These are phyloP conservation scores for Elegia similella DNA, from an alignment of 2,888 invertebrate species.

Conservation along the genomic window DNA sequence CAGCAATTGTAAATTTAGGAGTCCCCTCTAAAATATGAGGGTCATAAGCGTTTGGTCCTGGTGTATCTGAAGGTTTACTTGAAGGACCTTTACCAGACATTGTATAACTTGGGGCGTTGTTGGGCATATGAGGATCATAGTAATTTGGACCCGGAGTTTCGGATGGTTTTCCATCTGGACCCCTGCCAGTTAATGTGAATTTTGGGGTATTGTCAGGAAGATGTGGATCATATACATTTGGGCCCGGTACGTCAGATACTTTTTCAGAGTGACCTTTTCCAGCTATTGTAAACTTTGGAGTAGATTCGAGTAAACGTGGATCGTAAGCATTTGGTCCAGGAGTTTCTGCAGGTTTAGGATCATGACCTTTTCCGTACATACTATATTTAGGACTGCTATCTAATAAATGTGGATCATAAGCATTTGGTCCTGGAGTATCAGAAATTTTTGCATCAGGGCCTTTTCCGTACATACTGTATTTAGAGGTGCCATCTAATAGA, in stretches of 20 bases:
- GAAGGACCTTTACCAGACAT: conserved; percentile 82
- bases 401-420: conserved; percentile 78
- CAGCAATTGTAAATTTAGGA: conserved; percentile 85
- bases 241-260: conserved; percentile 78
- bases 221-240: conserved; percentile 80
- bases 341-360: conserved; percentile 74
- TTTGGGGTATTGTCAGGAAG: conserved; percentile 78
- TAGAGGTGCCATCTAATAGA: conserved; percentile 77
- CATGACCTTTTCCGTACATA: conserved; percentile 82
- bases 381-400: conserved; percentile 81
- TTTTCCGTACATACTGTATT: conserved; percentile 84
- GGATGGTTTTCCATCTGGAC: conserved; percentile 57
- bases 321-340: conserved; percentile 84
- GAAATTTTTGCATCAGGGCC: conserved; percentile 74
- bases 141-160: conserved; percentile 68
- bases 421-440: conserved; percentile 77
- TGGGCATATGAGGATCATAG: conserved; percentile 74
- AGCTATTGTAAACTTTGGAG: conserved; percentile 83
- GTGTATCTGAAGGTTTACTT: conserved; percentile 69
- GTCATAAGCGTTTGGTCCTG: conserved; percentile 83
- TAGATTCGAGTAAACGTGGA: conserved; percentile 75
- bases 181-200: conserved; percentile 84
- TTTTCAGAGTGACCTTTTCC: conserved; percentile 75
- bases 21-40: conserved; percentile 80
- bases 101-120: conserved; percentile 83